A percentile compares a stretch with the other conserved stretches of the same genome.
Conservation (phyloP, 2,888 invertebrate genomes). For the Myopa tessellatipennis region DNA sequence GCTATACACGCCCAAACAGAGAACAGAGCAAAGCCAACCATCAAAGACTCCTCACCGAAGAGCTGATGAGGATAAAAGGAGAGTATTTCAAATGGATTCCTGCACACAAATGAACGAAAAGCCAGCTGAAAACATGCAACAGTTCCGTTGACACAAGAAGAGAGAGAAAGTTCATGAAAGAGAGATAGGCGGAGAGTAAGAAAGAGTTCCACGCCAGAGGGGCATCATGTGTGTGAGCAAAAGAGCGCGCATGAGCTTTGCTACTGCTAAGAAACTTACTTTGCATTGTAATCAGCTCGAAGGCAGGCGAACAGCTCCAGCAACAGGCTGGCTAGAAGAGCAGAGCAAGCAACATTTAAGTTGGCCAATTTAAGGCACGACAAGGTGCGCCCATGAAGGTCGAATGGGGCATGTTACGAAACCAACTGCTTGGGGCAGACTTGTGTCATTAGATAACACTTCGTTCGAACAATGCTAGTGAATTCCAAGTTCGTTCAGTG, state of each 20-base stretch:
- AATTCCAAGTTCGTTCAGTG: not conserved
- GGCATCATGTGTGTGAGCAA: not conserved
- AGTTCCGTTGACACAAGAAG: not conserved
- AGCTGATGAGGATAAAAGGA: constrained; percentile 2
- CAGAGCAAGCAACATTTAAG: not conserved
- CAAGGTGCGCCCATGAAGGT: not conserved
- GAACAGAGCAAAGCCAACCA: not conserved
- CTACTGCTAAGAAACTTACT: not conserved
- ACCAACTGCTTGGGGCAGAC: not conserved
- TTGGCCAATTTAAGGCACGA: not conserved
- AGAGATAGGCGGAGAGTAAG: not conserved
- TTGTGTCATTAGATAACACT: not conserved
- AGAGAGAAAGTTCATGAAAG: not conserved
- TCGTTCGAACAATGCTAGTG: not conserved
- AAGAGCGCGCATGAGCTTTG: constrained; percentile 18
- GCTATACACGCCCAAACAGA: constrained; percentile 19
- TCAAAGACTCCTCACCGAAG: not conserved
- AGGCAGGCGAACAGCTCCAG: constrained; percentile 9
- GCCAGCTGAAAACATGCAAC: not conserved
- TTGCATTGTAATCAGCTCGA: not conserved
- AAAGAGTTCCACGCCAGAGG: not conserved
- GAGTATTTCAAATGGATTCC: not conserved
- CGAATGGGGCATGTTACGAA: not conserved
- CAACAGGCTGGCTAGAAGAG: constrained; percentile 28
- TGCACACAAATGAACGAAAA: not conserved